phyloP scores from a whole-genome alignment of 2,888 invertebrate species.

The Phalera bucephala region DNA sequence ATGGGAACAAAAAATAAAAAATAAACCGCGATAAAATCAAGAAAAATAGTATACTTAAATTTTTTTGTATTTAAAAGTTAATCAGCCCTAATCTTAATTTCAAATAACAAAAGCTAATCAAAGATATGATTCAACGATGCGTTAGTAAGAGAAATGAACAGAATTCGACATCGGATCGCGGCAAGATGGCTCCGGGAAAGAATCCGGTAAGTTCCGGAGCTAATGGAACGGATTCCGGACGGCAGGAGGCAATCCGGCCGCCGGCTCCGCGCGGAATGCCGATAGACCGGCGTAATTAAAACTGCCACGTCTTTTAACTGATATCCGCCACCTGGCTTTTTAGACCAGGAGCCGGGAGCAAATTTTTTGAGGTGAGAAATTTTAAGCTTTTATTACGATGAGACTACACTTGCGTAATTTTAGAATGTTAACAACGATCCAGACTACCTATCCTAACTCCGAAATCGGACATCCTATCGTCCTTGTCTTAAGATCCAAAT shows the following conservation, averaged over 20 bases:
- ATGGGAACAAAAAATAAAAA: too few species aligned
- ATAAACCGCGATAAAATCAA: too few species aligned
- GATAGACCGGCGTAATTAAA: conserved; percentile 69
- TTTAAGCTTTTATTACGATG: too few species aligned
- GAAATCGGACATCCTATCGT: too few species aligned
- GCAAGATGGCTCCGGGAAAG: conserved; percentile 42
- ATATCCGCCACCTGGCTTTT: conserved; percentile 52
- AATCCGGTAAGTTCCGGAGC: conserved; percentile 57
- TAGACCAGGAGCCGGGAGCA: conserved; percentile 33
- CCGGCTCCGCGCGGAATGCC: conserved; percentile 55
- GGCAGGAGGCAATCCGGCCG: conserved; percentile 48
- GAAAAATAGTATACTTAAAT: too few species aligned
- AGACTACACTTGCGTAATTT: too few species aligned
- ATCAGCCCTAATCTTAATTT: too few species aligned
- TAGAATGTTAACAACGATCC: too few species aligned
- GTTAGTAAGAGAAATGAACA: conserved; percentile 37
- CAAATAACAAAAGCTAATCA: conserved; percentile 26
- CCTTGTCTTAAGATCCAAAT: too few species aligned
- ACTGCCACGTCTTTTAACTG: conserved; percentile 66
- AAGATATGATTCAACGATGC: conserved; percentile 26
- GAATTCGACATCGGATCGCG: conserved; percentile 28
- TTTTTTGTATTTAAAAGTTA: too few species aligned
- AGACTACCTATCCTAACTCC: too few species aligned
- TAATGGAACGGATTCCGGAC: conserved; percentile 67
- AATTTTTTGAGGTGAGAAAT: too few species aligned